These are phyloP conservation scores for Bursaphelenchus okinawaensis DNA, from an alignment of 2,888 invertebrate genomes.

Conservation along the genomic window DNA sequence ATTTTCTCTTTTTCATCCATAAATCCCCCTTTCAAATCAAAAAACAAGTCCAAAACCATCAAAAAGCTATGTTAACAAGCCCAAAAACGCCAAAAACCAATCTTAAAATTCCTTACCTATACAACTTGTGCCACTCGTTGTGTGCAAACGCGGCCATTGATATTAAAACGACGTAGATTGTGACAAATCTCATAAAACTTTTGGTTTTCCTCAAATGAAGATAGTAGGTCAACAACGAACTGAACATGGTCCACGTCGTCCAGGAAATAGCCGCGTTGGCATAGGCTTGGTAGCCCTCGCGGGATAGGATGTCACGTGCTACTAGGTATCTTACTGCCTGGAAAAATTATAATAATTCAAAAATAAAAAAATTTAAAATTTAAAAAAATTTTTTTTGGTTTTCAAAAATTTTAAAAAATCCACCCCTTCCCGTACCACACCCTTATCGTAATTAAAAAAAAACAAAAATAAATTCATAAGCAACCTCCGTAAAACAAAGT, in stretches of 20 bases:
- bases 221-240: constrained; percentile 47
- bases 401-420: no score
- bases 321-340: constrained; percentile 41
- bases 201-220: constrained; percentile 35
- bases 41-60: background rate
- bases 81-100: constrained; percentile 14
- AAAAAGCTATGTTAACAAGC: background rate
- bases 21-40: no score
- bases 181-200: constrained; percentile 39
- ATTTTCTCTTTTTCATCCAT: background rate
- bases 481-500: no score
- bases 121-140: constrained; percentile 44
- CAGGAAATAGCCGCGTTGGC: constrained; percentile 38
- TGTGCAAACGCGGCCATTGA: constrained; percentile 38
- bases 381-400: no score
- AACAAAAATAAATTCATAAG: no score
- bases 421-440: no score
- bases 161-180: constrained; percentile 37
- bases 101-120: constrained; percentile 30
- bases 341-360: background rate
- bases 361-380: no score
- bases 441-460: no score
- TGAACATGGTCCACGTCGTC: constrained; percentile 49
- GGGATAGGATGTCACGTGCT: constrained; percentile 43
- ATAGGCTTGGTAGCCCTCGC: constrained; percentile 47